Evolutionary conservation across 2,888 invertebrate species (phyloP).

Genomic region (Cerceris rybyensis): DNA sequence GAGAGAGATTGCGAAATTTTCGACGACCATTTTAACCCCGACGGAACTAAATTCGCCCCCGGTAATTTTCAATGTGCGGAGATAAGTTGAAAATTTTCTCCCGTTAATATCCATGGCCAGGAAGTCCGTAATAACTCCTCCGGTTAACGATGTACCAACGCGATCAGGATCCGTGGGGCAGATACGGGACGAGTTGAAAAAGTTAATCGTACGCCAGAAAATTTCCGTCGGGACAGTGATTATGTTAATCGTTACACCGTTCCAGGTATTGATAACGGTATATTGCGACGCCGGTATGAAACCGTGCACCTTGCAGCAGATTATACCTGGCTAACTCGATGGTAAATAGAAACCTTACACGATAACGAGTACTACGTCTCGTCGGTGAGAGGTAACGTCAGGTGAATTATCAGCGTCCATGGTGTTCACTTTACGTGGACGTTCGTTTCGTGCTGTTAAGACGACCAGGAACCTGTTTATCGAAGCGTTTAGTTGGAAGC

Average conservation of each 20-base stretch:
- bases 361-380: conserved; percentile 62
- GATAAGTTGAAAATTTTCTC: conserved; percentile 17
- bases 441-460: conserved; percentile 14
- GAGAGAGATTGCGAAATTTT: too few relatives aligned
- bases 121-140: conserved; percentile 37
- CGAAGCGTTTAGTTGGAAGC: conserved; percentile 66
- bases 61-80: conserved; percentile 18
- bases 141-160: conserved; percentile 6
- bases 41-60: not conserved
- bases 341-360: conserved; percentile 65
- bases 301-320: conserved; percentile 57
- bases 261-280: conserved; percentile 67
- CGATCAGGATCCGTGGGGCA: not conserved
- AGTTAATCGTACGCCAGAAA: conserved; percentile 42
- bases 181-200: conserved; percentile 24
- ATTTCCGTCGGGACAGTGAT: conserved; percentile 52
- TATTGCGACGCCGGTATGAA: conserved; percentile 19
- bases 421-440: conserved; percentile 35
- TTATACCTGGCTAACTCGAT: conserved; percentile 66
- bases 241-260: conserved; percentile 55
- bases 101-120: conserved; percentile 18
- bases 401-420: conserved; percentile 49
- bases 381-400: conserved; percentile 38
- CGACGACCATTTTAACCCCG: not conserved
- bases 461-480: conserved; percentile 61